These are phyloP conservation scores for Murina feae DNA, from an alignment of 2,113 vertebrate genomes.

Conservation along the genomic window DNA sequence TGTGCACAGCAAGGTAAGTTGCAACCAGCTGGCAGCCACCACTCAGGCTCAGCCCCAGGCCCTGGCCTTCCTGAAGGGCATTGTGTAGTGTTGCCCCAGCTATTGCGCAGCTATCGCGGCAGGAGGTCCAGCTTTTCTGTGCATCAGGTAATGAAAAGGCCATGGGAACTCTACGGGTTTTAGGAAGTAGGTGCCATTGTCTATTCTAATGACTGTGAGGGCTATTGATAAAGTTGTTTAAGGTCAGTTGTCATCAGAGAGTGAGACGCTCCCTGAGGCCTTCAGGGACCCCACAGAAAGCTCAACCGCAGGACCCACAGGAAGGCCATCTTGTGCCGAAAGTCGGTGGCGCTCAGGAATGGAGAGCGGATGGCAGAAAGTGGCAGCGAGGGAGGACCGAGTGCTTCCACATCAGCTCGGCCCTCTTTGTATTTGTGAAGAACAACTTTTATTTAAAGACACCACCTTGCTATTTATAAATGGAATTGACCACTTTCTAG, in stretches of 20 bases:
- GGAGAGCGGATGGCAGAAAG: background rate
- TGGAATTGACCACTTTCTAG: background rate
- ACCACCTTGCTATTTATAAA: background rate
- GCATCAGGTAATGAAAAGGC: constrained; percentile 57
- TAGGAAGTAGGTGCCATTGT: constrained; percentile 49
- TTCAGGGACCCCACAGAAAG: background rate
- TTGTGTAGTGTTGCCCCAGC: background rate
- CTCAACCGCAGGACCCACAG: background rate
- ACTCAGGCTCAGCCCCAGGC: background rate
- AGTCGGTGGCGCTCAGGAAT: background rate
- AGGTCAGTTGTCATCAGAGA: constrained; percentile 9
- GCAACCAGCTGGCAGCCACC: constrained; percentile 65
- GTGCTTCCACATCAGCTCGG: background rate
- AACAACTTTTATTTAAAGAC: background rate
- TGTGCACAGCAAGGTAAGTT: constrained; percentile 59
- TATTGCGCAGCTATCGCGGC: too few species aligned
- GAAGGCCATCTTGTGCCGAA: constrained; percentile 47
- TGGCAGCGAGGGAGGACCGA: background rate
- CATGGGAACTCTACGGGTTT: constrained; percentile 28
- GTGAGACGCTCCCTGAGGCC: background rate
- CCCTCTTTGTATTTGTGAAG: constrained; percentile 1
- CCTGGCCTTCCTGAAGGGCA: constrained; percentile 39
- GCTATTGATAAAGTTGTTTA: constrained; percentile 55
- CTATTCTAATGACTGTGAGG: constrained; percentile 43
- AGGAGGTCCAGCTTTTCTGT: constrained; percentile 43